Base-by-base conservation (phyloP, 35 echinoderm and acorn worm species). In the Lytechinus pictus region DNA sequence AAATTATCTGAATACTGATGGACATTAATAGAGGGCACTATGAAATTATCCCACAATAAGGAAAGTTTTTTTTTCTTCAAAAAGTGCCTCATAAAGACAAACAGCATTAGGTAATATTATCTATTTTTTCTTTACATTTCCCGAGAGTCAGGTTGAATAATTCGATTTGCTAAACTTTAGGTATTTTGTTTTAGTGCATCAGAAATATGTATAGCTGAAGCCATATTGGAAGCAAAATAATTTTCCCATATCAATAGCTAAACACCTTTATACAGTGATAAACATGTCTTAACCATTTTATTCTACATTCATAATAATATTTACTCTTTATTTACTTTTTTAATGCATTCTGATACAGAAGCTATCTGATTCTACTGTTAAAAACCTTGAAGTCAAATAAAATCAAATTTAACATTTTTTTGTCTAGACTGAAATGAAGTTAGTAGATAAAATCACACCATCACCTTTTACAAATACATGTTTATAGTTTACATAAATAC, bases 401-500 rank as follows among this genome's bases (percentile, higher is more conserved):
- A 79, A 79, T 24, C 66, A 79, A 79, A 24, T 16, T 79, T 24
- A 79, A 79, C 66, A 79, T 79, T 79, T 79, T 60, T 10, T n/a
- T 79, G 16, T 79, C 66, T 79, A 79, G 66, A 79, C 66, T 79
- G 66, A 79, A 79, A 79, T 79, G 5, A 79, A 79, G 16, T 79
- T 79, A 79, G 66, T 79, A 24, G n/a, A 79, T 79, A 79, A 79
- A 16, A 79, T n/a, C 66, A 79, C 66, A 79, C 66, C 7, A 24
- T 24, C 66, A 79, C 66, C 66, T 79, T 79, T 79, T 79, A 79
- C 66, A 79, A 79, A 79, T 79, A 79, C 66, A 79, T 79, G 66
- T 79, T 79, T 24, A 79, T 79, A 79, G 66, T 79, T 79, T 79
- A 79, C 66, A 79, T 79, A 79, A 79, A 79, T 79, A 79, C 66